These are phyloP conservation scores for Oryzaephilus surinamensis DNA, from an alignment of 1,140 invertebrate species.

Conservation along the genomic window DNA sequence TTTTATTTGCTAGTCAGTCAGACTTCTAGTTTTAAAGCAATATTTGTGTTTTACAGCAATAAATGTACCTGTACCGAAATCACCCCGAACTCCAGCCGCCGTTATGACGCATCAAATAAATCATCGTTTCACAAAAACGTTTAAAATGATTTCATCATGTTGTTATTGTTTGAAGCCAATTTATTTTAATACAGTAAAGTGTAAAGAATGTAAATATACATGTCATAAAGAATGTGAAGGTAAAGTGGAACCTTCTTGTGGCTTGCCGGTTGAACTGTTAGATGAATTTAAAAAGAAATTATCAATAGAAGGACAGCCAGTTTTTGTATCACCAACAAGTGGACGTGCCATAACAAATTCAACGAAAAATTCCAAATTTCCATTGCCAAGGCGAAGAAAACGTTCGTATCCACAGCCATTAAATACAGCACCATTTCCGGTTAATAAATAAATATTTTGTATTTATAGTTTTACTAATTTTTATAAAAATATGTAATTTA, in stretches of 20 bases:
- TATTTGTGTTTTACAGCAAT: conserved; percentile 14
- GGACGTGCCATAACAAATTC: conserved; percentile 21
- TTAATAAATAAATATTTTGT: conserved; percentile 31
- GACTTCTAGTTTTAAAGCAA: not conserved
- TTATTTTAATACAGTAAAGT: conserved; percentile 77
- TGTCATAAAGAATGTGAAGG: conserved; percentile 79
- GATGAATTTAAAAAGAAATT: conserved; percentile 60
- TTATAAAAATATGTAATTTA: conserved; percentile 13
- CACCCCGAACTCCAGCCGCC: conserved; percentile 58
- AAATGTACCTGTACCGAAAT: conserved; percentile 31
- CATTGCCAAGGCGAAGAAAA: conserved; percentile 33
- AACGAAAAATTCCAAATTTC: conserved; percentile 28
- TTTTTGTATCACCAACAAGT: conserved; percentile 36
- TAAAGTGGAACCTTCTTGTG: conserved; percentile 86
- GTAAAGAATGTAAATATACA: conserved; percentile 93
- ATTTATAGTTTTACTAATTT: too few relatives aligned
- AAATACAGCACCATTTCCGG: conserved; percentile 46
- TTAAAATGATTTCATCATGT: conserved; percentile 83
- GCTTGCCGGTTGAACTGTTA: conserved; percentile 72
- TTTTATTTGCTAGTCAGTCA: not conserved
- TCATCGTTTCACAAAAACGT: conserved; percentile 80
- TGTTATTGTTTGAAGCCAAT: conserved; percentile 87
- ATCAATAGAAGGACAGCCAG: conserved; percentile 5
- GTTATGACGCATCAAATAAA: conserved; percentile 84
- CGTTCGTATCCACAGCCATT: conserved; percentile 46